Conservation (phyloP, 2,888 invertebrate genomes). For the Microplitis deprimator region DNA sequence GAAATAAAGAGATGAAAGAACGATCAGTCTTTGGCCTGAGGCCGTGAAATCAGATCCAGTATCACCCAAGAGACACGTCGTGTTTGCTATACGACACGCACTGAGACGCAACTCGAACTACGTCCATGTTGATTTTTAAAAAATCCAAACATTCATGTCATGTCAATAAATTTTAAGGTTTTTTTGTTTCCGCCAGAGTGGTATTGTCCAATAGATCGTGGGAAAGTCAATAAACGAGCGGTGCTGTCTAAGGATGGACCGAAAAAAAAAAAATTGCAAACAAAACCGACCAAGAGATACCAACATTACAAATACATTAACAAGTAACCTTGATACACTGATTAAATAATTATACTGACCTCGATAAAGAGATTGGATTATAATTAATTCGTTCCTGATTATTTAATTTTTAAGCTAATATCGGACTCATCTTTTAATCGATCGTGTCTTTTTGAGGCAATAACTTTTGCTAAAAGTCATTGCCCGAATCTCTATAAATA, state of each 20-base stretch:
- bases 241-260: neutral
- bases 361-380: slow-evolving; percentile 31
- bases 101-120: slow-evolving; percentile 1
- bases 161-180: slow-evolving; percentile 7
- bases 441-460: too few species aligned
- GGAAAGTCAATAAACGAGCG: neutral
- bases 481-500: neutral
- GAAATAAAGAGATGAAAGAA: slow-evolving; percentile 10
- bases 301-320: neutral
- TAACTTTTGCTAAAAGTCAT: too few species aligned
- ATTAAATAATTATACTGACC: slow-evolving; percentile 32
- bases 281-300: too few species aligned
- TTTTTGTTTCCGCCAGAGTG: slow-evolving; percentile 8
- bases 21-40: slow-evolving; percentile 43
- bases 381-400: slow-evolving; percentile 6
- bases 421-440: too few species aligned
- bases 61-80: slow-evolving; percentile 34
- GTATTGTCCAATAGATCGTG: neutral
- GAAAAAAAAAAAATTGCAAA: neutral
- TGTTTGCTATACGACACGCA: slow-evolving; percentile 23
- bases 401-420: too few species aligned
- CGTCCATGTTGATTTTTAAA: slow-evolving; percentile 19
- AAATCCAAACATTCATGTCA: slow-evolving; percentile 12
- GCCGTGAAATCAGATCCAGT: slow-evolving; percentile 51
- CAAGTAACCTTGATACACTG: slow-evolving; percentile 29